phyloP scores from a whole-genome alignment of 2,888 invertebrate genomes.

The Metacarcinus magister region DNA sequence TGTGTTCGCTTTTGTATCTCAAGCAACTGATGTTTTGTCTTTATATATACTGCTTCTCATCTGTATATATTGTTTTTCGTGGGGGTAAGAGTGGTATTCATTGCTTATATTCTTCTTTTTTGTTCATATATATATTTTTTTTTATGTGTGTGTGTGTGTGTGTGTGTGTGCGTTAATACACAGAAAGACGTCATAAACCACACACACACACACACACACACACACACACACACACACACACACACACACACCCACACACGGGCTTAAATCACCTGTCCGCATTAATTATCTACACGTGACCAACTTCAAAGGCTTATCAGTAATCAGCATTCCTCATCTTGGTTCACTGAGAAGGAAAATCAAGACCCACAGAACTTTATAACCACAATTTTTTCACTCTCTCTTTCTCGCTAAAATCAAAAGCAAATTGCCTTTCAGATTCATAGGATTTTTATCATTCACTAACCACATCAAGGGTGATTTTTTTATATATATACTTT shows the following conservation, averaged over 20 bases:
- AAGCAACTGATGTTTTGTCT: no score
- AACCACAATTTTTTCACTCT: background rate
- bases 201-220: background rate
- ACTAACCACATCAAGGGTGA: background rate
- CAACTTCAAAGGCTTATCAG: background rate
- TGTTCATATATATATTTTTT: background rate
- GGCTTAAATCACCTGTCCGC: background rate
- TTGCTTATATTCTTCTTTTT: no score
- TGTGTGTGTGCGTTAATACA: no score
- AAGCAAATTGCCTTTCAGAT: background rate
- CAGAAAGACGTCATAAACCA: no score
- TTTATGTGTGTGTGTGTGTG: no score
- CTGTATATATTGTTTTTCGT: no score
- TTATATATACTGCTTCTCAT: no score
- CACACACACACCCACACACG: slow-evolving; percentile 1
- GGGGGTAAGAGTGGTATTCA: no score
- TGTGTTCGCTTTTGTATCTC: background rate
- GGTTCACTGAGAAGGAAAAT: background rate
- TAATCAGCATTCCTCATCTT: slow-evolving; percentile 28
- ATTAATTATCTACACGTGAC: slow-evolving; percentile 1
- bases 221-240: background rate
- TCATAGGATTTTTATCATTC: background rate
- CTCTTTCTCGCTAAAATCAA: background rate
- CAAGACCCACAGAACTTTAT: slow-evolving; percentile 20
- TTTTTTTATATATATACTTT: background rate